phyloP scores from a whole-genome alignment of 2,888 invertebrate species.

The Stegana nigrithorax region DNA sequence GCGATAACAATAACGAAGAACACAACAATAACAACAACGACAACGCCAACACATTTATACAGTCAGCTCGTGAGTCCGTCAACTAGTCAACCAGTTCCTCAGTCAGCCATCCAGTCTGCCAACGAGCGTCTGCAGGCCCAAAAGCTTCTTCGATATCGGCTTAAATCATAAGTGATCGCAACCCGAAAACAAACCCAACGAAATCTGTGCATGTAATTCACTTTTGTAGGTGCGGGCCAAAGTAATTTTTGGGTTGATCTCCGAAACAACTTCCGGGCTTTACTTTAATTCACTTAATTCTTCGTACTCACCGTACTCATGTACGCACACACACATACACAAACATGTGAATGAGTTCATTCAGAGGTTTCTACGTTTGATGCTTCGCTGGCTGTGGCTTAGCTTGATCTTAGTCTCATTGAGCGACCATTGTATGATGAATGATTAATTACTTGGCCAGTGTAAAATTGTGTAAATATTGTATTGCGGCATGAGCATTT shows the following conservation, averaged over 20 bases:
- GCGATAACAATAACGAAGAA: conserved; percentile 29
- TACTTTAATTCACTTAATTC: conserved; percentile 32
- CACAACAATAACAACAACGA: not conserved
- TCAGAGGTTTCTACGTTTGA: no score
- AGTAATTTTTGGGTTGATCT: conserved; percentile 30
- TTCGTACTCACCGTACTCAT: no score
- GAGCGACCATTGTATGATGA: no score
- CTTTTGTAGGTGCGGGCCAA: conserved; percentile 44
- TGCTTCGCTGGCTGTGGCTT: no score
- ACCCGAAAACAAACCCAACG: not conserved
- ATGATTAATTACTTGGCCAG: conserved; percentile 56
- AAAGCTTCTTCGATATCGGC: conserved; percentile 28
- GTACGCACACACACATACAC: no score
- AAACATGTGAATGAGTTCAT: conserved; percentile 5
- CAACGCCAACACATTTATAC: not conserved
- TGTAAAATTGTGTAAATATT: conserved; percentile 44
- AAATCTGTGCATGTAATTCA: conserved; percentile 14
- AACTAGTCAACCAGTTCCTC: no score
- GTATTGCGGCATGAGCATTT: no score
- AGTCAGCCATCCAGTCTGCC: conserved; percentile 13
- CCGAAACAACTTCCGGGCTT: conserved; percentile 62
- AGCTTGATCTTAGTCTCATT: conserved; percentile 31
- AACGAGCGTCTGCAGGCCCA: not conserved
- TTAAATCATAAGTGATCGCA: conserved; percentile 42
- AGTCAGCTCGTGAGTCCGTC: no score